These are phyloP conservation scores for Falco biarmicus DNA, from an alignment of 2,797 vertebrate species.

Conservation along the genomic window DNA sequence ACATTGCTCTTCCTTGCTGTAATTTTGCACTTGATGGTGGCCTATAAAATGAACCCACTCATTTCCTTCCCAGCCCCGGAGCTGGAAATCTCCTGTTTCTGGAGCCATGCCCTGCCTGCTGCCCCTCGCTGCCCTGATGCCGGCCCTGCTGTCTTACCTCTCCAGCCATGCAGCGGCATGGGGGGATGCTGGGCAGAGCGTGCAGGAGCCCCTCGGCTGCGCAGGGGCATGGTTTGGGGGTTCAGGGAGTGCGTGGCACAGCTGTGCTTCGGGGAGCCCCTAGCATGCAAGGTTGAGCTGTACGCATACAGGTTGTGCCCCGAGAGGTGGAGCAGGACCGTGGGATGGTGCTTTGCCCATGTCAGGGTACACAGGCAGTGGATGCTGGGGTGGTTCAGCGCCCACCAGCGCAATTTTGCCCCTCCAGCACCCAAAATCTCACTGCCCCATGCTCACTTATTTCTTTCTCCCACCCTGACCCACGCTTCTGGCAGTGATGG, in stretches of 20 bases:
- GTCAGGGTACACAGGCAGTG: neutral
- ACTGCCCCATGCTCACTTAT: neutral
- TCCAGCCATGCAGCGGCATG: neutral
- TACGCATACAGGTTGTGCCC: neutral
- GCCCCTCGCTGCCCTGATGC: neutral
- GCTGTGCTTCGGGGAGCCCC: neutral
- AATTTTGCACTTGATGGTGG: conserved; percentile 52
- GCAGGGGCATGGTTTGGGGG: neutral
- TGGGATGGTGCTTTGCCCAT: neutral
- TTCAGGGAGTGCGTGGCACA: rapidly evolving
- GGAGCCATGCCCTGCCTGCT: neutral
- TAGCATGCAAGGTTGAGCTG: neutral
- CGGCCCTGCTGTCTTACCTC: neutral
- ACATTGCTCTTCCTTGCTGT: conserved; percentile 59
- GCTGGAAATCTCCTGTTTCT: neutral
- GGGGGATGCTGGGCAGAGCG: too few relatives aligned
- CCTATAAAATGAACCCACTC: conserved; percentile 65
- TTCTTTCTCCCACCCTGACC: neutral
- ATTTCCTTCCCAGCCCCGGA: neutral
- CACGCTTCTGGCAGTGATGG: conserved; percentile 81
- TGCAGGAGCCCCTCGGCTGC: neutral
- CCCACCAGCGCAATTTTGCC: neutral
- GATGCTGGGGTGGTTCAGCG: neutral
- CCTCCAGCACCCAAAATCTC: neutral
- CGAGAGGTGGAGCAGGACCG: neutral